These are phyloP conservation scores for Crax fasciolata DNA, from an alignment of 2,797 vertebrate species.

Conservation along the genomic window DNA sequence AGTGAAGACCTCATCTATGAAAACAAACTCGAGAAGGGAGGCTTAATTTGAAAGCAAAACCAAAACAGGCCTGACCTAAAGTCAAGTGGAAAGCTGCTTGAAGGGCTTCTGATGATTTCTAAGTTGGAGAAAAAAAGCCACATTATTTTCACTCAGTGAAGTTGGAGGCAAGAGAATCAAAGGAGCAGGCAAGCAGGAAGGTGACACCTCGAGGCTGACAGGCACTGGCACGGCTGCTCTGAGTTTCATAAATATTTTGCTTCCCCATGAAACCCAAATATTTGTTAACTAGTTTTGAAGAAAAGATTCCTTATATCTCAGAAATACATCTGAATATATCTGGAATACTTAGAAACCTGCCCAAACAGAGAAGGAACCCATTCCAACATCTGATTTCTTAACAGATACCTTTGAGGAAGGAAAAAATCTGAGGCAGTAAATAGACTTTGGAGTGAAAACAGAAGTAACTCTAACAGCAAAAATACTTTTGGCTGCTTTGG, in stretches of 20 bases:
- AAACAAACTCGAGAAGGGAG: not conserved
- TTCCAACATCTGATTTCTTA: not conserved
- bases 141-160: not conserved
- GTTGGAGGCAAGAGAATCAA: not conserved
- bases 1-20: not conserved
- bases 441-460: not conserved
- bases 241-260: not conserved
- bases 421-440: not conserved
- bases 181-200: not conserved
- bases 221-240: accelerated
- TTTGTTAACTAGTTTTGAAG: not conserved
- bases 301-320: not conserved
- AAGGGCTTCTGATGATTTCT: not conserved
- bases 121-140: not conserved
- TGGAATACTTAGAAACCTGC: not conserved
- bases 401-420: not conserved
- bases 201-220: not conserved
- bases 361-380: not conserved
- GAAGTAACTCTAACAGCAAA: not conserved
- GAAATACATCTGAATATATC: not conserved
- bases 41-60: not conserved
- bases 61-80: not conserved
- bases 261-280: not conserved
- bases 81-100: not conserved
- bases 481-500: not conserved